phyloP scores from a whole-genome alignment of 2,113 vertebrate genomes.

The Anolis sagrei region DNA sequence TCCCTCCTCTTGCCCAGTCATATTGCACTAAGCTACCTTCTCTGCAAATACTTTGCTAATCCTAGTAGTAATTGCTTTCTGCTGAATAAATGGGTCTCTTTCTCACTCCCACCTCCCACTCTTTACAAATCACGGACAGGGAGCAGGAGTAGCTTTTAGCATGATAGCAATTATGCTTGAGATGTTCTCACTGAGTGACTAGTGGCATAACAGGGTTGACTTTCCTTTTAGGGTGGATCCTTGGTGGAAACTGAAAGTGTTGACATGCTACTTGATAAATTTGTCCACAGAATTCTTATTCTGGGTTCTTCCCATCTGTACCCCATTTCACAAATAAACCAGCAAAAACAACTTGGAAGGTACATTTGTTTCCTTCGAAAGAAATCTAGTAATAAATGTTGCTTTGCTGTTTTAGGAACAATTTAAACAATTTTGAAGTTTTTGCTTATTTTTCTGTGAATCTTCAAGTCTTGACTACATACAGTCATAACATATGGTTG shows the following conservation, averaged over 20 bases:
- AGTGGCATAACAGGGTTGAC: neutral
- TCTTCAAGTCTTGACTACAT: constrained; percentile 24
- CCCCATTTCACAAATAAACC: neutral
- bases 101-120: neutral
- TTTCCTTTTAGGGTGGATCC: neutral
- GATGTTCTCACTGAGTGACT: neutral
- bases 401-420: constrained; percentile 24
- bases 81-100: neutral
- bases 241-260: neutral
- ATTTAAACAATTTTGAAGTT: constrained; percentile 21
- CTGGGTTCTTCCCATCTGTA: neutral
- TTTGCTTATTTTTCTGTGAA: neutral
- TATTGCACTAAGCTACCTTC: neutral
- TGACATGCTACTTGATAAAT: neutral
- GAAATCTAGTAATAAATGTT: neutral
- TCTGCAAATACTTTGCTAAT: neutral
- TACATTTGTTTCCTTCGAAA: neutral
- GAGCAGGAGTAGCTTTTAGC: too few relatives aligned
- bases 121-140: neutral
- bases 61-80: neutral
- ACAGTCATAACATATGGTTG: constrained; percentile 10
- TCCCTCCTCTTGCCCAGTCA: neutral
- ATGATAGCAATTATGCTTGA: neutral
- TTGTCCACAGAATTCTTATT: neutral
- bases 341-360: neutral